These are phyloP conservation scores for Drosophila fulvimacula DNA, from an alignment of 2,888 invertebrate genomes.

Conservation along the genomic window DNA sequence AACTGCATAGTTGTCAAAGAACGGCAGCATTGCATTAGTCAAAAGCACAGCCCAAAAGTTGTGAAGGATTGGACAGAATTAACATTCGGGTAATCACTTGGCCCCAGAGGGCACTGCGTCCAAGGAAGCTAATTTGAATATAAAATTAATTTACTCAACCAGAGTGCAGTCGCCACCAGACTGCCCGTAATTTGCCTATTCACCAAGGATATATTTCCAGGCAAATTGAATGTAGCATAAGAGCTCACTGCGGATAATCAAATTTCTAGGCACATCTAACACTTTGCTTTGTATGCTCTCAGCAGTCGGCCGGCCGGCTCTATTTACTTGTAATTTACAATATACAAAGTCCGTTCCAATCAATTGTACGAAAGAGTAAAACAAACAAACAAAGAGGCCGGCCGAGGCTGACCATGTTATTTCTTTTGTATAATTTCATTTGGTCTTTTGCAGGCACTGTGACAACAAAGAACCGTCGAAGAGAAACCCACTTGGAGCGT, in stretches of 20 bases:
- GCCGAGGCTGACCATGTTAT: constrained; percentile 32
- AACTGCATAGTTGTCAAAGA: constrained; percentile 31
- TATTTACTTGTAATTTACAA: constrained; percentile 33
- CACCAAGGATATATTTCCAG: constrained; percentile 1
- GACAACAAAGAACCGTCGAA: constrained; percentile 44
- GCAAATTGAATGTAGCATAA: constrained; percentile 17
- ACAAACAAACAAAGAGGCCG: constrained; percentile 25
- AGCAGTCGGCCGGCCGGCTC: constrained; percentile 4
- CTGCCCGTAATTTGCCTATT: constrained; percentile 24
- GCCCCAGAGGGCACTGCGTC: constrained; percentile 5
- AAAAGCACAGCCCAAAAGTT: constrained; percentile 16
- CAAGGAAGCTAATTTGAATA: constrained; percentile 37
- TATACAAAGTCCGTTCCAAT: constrained; percentile 39
- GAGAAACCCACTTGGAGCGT: neutral
- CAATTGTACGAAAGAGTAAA: constrained; percentile 45
- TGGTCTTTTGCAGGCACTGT: constrained; percentile 30
- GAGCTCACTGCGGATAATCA: constrained; percentile 24
- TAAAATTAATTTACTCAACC: constrained; percentile 23
- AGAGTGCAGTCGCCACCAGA: constrained; percentile 11
- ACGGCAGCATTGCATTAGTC: constrained; percentile 3
- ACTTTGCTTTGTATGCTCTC: constrained; percentile 29
- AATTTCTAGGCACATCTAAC: constrained; percentile 33
- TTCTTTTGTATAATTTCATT: constrained; percentile 59
- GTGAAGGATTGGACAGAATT: constrained; percentile 15
- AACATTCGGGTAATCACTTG: constrained; percentile 28